Conservation (phyloP, 2,797 vertebrate genomes). For the Phataginus tricuspis region DNA sequence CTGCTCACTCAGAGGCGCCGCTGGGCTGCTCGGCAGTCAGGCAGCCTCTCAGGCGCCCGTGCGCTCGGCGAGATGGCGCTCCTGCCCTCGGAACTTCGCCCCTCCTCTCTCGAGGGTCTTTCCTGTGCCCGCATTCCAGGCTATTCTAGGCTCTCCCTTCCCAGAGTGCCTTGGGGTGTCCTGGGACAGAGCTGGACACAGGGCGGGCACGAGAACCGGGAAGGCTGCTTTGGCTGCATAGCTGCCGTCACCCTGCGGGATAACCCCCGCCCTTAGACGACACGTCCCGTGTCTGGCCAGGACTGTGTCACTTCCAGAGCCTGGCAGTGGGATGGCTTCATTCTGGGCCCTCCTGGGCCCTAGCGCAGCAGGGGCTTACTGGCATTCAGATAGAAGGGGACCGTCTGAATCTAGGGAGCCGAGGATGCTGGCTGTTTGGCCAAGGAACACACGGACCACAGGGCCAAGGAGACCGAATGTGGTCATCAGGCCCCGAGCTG, state of each 20-base stretch:
- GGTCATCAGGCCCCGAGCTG: background rate
- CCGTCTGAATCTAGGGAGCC: background rate
- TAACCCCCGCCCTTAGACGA: background rate
- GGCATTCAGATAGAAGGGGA: background rate
- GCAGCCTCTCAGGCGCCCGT: background rate
- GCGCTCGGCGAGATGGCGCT: rapidly evolving
- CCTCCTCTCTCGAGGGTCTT: background rate
- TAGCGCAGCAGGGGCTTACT: background rate
- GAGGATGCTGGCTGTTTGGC: background rate
- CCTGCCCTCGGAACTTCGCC: background rate
- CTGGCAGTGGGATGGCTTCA: rapidly evolving
- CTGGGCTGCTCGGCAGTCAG: no score
- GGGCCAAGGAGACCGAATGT: no score
- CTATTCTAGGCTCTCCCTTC: background rate
- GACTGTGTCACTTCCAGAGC: background rate
- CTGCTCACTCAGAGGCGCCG: rapidly evolving
- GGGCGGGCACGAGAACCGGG: background rate
- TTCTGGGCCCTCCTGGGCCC: background rate
- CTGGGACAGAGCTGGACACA: background rate
- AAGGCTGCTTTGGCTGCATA: background rate
- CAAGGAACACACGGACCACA: background rate
- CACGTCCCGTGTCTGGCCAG: background rate
- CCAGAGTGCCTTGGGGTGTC: background rate
- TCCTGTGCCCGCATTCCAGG: background rate
- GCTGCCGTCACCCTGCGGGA: background rate